These are phyloP conservation scores for Agrilus biguttatus DNA, from an alignment of 2,888 invertebrate genomes.

Conservation along the genomic window DNA sequence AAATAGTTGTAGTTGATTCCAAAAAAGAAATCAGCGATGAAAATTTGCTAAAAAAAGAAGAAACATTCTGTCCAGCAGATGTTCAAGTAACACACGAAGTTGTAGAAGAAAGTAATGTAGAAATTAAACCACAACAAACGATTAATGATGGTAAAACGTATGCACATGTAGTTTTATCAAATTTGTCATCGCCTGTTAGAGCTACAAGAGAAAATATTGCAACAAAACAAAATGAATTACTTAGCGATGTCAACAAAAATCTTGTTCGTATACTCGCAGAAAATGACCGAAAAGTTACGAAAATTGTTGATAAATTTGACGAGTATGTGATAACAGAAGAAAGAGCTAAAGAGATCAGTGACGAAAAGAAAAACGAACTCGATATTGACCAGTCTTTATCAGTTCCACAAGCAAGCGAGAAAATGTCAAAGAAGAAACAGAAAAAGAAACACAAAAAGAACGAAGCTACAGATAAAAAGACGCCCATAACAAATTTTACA, in stretches of 20 bases:
- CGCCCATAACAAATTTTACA: slow-evolving; percentile 30
- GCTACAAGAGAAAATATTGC: too few species aligned
- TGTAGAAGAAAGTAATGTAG: background rate
- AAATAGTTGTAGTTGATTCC: background rate
- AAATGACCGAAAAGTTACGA: too few species aligned
- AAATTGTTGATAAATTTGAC: too few species aligned
- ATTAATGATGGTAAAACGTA: too few species aligned
- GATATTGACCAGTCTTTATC: slow-evolving; percentile 1
- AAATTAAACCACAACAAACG: background rate
- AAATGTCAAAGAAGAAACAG: slow-evolving; percentile 1
- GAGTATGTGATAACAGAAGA: background rate
- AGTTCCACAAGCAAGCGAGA: slow-evolving; percentile 1
- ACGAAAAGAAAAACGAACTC: background rate
- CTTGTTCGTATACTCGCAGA: too few species aligned
- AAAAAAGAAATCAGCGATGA: background rate
- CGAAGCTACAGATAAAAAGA: slow-evolving; percentile 27
- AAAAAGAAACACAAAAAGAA: slow-evolving; percentile 8
- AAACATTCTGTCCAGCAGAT: background rate
- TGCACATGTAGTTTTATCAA: too few species aligned
- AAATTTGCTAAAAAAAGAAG: background rate
- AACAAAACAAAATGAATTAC: too few species aligned
- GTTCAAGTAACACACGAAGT: background rate
- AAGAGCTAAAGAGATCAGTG: background rate
- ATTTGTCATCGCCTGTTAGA: too few species aligned
- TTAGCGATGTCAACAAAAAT: too few species aligned